phyloP scores from a whole-genome alignment of 2,888 invertebrate species.

The Zygogramma bicolorata region DNA sequence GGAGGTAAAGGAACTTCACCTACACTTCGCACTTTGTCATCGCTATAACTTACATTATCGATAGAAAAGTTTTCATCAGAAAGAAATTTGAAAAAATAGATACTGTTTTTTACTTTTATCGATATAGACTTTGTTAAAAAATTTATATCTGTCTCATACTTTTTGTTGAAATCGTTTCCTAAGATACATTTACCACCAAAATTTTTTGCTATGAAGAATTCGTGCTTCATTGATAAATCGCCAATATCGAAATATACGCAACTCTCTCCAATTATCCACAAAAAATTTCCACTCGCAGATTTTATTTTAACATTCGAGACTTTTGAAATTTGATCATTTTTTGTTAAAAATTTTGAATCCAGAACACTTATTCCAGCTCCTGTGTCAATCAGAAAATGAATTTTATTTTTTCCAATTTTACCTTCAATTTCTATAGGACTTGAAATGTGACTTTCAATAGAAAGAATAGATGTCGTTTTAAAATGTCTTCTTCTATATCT shows the following conservation, averaged over 20 bases:
- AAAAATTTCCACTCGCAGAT: conserved; percentile 1
- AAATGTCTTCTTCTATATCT: neutral
- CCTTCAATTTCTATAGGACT: neutral
- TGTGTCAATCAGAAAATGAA: neutral
- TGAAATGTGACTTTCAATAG: neutral
- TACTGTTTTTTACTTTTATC: neutral
- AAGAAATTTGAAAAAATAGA: neutral
- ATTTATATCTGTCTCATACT: conserved; percentile 1
- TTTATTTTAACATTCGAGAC: neutral
- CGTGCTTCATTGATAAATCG: neutral
- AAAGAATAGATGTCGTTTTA: neutral
- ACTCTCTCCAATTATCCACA: neutral
- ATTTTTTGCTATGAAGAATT: neutral
- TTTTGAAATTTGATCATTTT: neutral
- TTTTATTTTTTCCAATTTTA: neutral
- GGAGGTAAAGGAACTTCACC: neutral
- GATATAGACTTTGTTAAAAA: neutral
- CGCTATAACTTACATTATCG: neutral
- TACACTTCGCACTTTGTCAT: neutral
- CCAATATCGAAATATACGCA: neutral
- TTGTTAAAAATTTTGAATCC: neutral
- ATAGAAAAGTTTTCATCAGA: neutral
- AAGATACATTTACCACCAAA: neutral
- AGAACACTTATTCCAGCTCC: conserved; percentile 3
- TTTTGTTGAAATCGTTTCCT: conserved; percentile 8